These are phyloP conservation scores for Ceraclea dissimilis DNA, from an alignment of 2,888 invertebrate species.

Conservation along the genomic window DNA sequence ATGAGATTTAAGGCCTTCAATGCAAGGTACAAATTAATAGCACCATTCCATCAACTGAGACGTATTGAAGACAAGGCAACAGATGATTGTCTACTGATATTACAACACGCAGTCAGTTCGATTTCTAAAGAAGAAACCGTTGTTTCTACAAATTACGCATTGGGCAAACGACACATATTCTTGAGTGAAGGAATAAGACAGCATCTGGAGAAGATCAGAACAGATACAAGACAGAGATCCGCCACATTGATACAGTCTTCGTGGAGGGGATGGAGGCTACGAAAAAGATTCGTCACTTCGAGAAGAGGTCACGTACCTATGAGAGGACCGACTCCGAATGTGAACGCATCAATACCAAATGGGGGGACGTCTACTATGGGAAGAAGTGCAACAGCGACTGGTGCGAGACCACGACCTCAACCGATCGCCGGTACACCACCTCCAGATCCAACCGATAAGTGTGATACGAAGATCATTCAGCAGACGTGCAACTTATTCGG, in stretches of 20 bases:
- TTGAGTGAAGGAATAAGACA: constrained; percentile 89
- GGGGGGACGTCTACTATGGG: constrained; percentile 25
- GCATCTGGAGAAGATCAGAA: constrained; percentile 76
- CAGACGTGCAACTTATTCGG: constrained; percentile 87
- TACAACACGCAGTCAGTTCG: constrained; percentile 49
- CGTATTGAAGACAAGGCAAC: constrained; percentile 63
- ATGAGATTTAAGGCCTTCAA: constrained; percentile 93
- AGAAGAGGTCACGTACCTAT: constrained; percentile 31
- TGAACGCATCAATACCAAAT: constrained; percentile 23
- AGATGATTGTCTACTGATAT: constrained; percentile 68
- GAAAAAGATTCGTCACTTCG: constrained; percentile 57
- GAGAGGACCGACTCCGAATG: constrained; percentile 14
- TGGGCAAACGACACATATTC: constrained; percentile 90
- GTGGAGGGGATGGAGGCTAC: constrained; percentile 75
- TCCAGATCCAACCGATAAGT: constrained; percentile 75
- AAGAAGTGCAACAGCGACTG: constrained; percentile 32
- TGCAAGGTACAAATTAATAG: constrained; percentile 75
- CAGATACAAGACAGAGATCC: constrained; percentile 68
- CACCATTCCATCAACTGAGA: constrained; percentile 63
- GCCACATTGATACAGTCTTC: constrained; percentile 78
- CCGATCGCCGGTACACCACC: constrained; percentile 88
- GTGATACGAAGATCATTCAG: constrained; percentile 82
- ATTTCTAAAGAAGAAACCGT: constrained; percentile 34
- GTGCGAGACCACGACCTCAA: constrained; percentile 74
- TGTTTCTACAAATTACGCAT: constrained; percentile 75